These are phyloP conservation scores for Microctenopoma lineatum DNA, from an alignment of 2,797 vertebrate species.

Conservation along the genomic window DNA sequence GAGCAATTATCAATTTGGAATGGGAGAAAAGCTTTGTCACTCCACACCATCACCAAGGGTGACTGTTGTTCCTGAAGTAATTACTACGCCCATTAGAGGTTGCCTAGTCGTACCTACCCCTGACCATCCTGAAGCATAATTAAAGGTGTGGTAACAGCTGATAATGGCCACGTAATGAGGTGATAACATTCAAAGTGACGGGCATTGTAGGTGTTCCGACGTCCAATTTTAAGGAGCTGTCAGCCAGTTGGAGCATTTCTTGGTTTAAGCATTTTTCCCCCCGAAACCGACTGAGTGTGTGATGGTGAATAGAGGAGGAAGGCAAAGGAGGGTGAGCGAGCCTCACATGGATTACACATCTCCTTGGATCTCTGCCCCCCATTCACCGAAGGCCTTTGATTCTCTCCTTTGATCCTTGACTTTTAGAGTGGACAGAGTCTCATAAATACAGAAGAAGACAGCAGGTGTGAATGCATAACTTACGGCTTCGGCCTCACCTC, in stretches of 20 bases:
- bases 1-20: too few species aligned
- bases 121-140: neutral
- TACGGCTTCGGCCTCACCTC: conserved; percentile 59
- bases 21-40: too few species aligned
- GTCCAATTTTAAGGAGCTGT: neutral
- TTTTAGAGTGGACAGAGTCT: conserved; percentile 68
- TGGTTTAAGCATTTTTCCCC: neutral
- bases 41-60: too few species aligned
- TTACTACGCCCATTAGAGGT: too few species aligned
- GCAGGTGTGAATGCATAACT: conserved; percentile 75
- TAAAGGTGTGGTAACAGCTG: neutral
- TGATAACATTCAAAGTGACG: neutral
- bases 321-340: neutral
- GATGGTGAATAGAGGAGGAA: conserved; percentile 1
- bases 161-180: neutral
- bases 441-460: conserved; percentile 72
- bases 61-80: too few species aligned
- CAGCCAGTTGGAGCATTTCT: too few species aligned
- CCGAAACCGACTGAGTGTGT: neutral
- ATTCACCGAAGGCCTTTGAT: conserved; percentile 65
- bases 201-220: neutral
- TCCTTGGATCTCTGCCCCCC: conserved; percentile 49
- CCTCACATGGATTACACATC: conserved; percentile 23
- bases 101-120: neutral
- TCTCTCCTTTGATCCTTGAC: conserved; percentile 72